These are phyloP conservation scores for Triops cancriformis DNA, from an alignment of 1,140 invertebrate genomes.

Conservation along the genomic window DNA sequence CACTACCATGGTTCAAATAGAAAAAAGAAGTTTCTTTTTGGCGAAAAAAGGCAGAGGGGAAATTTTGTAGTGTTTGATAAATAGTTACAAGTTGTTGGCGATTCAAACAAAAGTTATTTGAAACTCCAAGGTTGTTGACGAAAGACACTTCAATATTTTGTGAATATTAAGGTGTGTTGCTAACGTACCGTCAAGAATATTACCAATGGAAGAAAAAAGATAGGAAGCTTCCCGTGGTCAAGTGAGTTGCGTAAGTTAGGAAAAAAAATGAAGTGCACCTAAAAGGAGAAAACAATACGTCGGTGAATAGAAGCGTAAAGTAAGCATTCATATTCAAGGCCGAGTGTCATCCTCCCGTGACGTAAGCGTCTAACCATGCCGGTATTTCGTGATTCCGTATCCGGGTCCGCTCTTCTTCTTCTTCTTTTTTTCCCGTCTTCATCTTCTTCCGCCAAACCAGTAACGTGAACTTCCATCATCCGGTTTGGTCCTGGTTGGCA, in stretches of 20 bases:
- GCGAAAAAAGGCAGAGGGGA: background rate
- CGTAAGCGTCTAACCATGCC: constrained; percentile 8
- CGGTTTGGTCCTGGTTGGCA: too few relatives aligned
- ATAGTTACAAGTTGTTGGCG: background rate
- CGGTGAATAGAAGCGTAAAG: background rate
- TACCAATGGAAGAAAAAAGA: background rate
- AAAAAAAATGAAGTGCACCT: background rate
- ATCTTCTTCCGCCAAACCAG: background rate
- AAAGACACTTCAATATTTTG: background rate
- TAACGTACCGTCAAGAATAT: background rate
- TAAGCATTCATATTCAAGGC: constrained; percentile 1
- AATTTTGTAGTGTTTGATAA: background rate
- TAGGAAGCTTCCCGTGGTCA: background rate
- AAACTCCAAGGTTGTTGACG: background rate
- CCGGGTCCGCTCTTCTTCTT: background rate
- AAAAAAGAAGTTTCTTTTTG: too few relatives aligned
- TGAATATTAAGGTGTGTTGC: background rate
- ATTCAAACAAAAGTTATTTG: background rate
- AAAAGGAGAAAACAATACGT: background rate
- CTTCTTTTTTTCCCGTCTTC: background rate
- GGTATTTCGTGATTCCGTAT: background rate
- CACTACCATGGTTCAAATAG: too few relatives aligned
- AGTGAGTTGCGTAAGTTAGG: background rate
- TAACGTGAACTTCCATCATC: too few relatives aligned
- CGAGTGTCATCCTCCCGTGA: constrained; percentile 1